A percentile compares a stretch with the other conserved stretches of the same genome.
Evolutionary conservation across 2,888 invertebrate species (phyloP).

Genomic region (Leucophenga montana): DNA sequence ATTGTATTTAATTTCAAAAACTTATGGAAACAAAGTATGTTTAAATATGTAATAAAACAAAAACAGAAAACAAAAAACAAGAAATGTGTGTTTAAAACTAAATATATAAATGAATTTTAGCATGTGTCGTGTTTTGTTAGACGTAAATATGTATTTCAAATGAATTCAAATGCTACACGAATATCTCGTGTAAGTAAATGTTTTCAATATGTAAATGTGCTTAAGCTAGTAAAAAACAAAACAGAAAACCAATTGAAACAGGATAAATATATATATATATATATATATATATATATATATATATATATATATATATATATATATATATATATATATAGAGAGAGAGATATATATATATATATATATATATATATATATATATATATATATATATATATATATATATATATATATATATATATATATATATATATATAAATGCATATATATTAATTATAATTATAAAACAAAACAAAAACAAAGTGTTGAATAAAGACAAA

Average conservation of each 20-base stretch:
- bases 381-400: neutral
- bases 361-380: neutral
- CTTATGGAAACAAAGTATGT: too few relatives aligned
- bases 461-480: conserved; percentile 31
- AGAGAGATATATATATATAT: neutral
- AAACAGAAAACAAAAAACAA: conserved; percentile 1
- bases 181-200: conserved; percentile 55
- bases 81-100: conserved; percentile 53
- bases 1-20: neutral
- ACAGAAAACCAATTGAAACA: conserved; percentile 40
- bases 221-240: conserved; percentile 57
- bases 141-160: conserved; percentile 29
- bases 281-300: neutral
- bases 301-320: neutral
- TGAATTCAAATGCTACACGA: conserved; percentile 35
- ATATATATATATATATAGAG: neutral
- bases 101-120: conserved; percentile 36
- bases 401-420: neutral
- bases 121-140: conserved; percentile 47
- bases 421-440: neutral
- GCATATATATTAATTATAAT: neutral
- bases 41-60: neutral
- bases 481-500: conserved; percentile 39
- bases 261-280: neutral
- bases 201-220: conserved; percentile 62